Base-by-base conservation (phyloP, 2,797 vertebrate genomes). In the Odontamblyopus rebecca region DNA sequence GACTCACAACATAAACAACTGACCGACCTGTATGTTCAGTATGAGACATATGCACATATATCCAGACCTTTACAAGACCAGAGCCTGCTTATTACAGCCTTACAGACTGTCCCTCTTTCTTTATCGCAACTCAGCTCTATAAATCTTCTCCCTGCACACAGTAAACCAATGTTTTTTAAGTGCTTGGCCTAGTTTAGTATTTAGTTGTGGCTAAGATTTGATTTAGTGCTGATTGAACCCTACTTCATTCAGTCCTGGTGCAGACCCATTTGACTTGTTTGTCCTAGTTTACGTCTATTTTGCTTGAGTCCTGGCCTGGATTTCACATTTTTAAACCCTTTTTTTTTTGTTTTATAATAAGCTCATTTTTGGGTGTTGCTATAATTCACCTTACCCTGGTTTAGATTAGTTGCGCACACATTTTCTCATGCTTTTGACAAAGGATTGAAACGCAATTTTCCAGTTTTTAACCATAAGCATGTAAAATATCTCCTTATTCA, bases 31-130 rank as follows among this genome's bases (percentile, higher is more conserved):
- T 23, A 9, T 23, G 66, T 38, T 68, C 68, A 61, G 72, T 76
- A 72, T 76, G 70, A 74, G 80, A 44, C 69, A 77, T 67, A 70
- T 35, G 32, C 32, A 35, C 32, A 35, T 70, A 72, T 61, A 59
- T 54, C 73, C 64, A 75, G 73, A 69, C 68, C 63, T 77, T 82
- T 68, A 79, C 78, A 73, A 85, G 82, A 86, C 67, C 72, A 76
- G 62, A 81, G 75, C 67, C 44, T 60, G 71, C 76, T 87, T 78
- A 83, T 78, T 82, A 83, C 71, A 78, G 76, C 72, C 77, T 71
- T 74, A 84, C 87, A 91, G 72, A 78, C 78, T 66, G 75, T 79
- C 80, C 78, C 79, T 74, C 68, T 82, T 61, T 84, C 80, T 89
- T 86, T 90, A 87, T 88, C 89, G 89, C 27, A 72, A 26, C 69